A percentile compares a stretch with the other conserved stretches of the same genome.
These are phyloP conservation scores for Zhuqinia jingwanae DNA, from an alignment of 2,888 invertebrate species.

Conservation along the genomic window DNA sequence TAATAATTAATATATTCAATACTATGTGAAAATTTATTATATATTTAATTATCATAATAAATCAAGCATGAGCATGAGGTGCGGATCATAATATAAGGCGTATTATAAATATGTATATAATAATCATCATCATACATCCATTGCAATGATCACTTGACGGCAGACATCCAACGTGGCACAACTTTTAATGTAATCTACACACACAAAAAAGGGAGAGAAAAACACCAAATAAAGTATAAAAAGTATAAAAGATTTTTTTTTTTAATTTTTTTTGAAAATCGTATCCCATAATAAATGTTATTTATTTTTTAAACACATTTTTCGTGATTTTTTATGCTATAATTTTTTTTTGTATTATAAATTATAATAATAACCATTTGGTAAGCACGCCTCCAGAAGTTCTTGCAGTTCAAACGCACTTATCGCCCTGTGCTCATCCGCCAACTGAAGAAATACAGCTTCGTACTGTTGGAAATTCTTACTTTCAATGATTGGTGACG, in stretches of 20 bases:
- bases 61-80: constrained; percentile 13
- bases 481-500: constrained; percentile 85
- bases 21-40: background rate
- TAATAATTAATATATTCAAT: constrained; percentile 34
- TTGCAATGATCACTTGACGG: constrained; percentile 91
- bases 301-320: background rate
- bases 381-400: constrained; percentile 92
- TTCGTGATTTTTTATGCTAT: no score
- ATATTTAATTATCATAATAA: constrained; percentile 32
- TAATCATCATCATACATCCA: constrained; percentile 88
- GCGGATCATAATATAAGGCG: no score
- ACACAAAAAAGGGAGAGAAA: constrained; percentile 70
- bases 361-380: constrained; percentile 85
- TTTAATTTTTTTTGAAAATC: no score
- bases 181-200: constrained; percentile 93
- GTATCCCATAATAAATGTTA: no score
- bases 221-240: no score
- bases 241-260: no score
- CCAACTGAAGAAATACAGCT: constrained; percentile 92
- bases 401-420: constrained; percentile 96
- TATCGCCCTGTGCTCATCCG: constrained; percentile 94
- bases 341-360: no score
- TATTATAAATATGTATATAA: no score
- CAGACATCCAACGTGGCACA: constrained; percentile 96
- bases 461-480: constrained; percentile 93